phyloP scores from a whole-genome alignment of 2,888 invertebrate genomes.

The Axea sp. region DNA sequence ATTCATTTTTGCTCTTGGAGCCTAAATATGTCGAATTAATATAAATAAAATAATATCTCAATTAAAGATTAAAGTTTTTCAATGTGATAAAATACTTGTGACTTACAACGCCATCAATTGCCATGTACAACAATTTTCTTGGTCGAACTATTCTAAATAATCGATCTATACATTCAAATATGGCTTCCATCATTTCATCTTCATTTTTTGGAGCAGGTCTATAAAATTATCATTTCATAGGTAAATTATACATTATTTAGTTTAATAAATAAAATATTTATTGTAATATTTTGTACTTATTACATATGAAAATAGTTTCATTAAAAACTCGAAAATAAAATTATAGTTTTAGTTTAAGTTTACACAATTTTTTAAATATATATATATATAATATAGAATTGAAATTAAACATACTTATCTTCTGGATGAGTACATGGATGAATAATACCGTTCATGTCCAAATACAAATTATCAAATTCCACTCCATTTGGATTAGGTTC shows the following conservation, averaged over 20 bases:
- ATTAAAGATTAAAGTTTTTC: too few species aligned
- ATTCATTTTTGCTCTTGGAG: constrained; percentile 99
- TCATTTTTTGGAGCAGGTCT: constrained; percentile 97
- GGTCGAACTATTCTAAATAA: constrained; percentile 96
- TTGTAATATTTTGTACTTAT: too few species aligned
- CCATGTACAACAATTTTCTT: constrained; percentile 97
- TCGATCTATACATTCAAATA: constrained; percentile 98
- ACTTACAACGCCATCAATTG: constrained; percentile 97
- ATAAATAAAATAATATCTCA: too few species aligned
- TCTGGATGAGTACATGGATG: constrained; percentile 99
- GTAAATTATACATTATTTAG: too few species aligned
- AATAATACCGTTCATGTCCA: constrained; percentile 99
- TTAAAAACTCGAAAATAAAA: too few species aligned
- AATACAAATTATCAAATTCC: constrained; percentile 98
- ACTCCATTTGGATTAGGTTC: constrained; percentile 97
- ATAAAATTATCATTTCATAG: too few species aligned
- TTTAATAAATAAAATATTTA: too few species aligned
- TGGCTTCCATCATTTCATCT: constrained; percentile 99
- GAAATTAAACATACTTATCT: constrained; percentile 83
- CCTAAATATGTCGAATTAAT: constrained; percentile 79
- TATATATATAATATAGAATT: too few species aligned
- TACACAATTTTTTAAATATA: too few species aligned
- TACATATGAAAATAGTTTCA: too few species aligned
- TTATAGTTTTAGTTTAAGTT: too few species aligned
- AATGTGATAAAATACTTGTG: too few species aligned